Base-by-base conservation (phyloP, 2,113 vertebrate genomes). In the Tenebrosternarchus preto region DNA sequence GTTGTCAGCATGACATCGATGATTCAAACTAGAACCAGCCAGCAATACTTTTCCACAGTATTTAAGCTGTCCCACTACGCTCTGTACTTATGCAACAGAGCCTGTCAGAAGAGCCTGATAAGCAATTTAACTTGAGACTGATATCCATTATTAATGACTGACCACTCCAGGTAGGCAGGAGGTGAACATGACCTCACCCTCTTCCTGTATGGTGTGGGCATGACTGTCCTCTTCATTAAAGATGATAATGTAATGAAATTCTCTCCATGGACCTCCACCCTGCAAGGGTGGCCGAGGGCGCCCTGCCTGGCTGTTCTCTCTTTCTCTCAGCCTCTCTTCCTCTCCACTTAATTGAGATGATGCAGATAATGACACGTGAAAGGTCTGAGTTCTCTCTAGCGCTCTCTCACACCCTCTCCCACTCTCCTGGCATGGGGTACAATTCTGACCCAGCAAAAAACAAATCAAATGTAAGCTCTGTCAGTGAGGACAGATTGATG, bases 401-500 rank as follows among this genome's bases (percentile, higher is more conserved):
- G n/a, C 29, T 33, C 43, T 80, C 61, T 59, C 55, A 59, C 27
- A 63, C 75, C 43, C 15, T 68, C 11, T 57, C 71, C 63, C 16
- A 31, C 43, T 73, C 43, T 66, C 73, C 8, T 19, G 64, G 43
- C 72, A 60, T 15, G 3, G 27, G 66, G 80, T 77, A 33, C 39
- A 80, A 50, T 36, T 77, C 53, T 73, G 68, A 39, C 59, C 61
- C 29, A 39, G 20, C 50, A 68, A 80, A 69, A 82, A 80, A 82
- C 84, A 77, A 80, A 85, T 83, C 77, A 73, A 80, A 85, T 78
- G 78, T 85, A 73, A 70, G 82, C 68, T 77, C 77, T 85, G 77
- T 85, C 43, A 68, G 63, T 66, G 70, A 68, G 73, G 77, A 82
- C 84, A 85, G 84, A 85, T 82, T 85, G 77, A 82, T 85, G 81